A percentile compares a stretch with the other conserved stretches of the same genome.
Conservation (phyloP, 2,888 invertebrate species). For the Epirrita christyi region DNA sequence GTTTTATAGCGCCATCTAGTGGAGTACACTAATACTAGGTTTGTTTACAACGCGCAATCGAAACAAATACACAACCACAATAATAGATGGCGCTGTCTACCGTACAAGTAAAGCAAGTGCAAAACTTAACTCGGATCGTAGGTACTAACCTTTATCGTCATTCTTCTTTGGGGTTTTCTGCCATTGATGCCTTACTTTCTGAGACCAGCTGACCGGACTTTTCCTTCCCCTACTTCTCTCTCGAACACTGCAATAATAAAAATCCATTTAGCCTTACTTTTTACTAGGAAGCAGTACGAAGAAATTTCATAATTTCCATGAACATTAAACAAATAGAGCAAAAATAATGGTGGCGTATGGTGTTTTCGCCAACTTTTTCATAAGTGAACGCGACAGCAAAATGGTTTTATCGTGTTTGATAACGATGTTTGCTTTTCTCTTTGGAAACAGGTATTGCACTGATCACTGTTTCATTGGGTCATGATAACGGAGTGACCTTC, state of each 20-base stretch:
- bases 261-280: slow-evolving; percentile 39
- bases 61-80: slow-evolving; percentile 1
- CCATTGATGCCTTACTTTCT: slow-evolving; percentile 87
- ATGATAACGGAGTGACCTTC: slow-evolving; percentile 33
- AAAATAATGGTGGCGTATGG: slow-evolving; percentile 29
- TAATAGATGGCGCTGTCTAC: slow-evolving; percentile 21
- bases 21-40: neutral
- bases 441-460: slow-evolving; percentile 54
- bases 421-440: slow-evolving; percentile 70
- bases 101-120: neutral
- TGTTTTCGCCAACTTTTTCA: slow-evolving; percentile 39
- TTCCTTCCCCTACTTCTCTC: slow-evolving; percentile 82
- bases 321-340: neutral
- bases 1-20: slow-evolving; percentile 21
- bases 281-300: neutral
- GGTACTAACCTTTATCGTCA: slow-evolving; percentile 63
- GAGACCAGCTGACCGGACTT: slow-evolving; percentile 86
- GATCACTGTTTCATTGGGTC: slow-evolving; percentile 51
- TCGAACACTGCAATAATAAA: slow-evolving; percentile 76
- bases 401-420: slow-evolving; percentile 58
- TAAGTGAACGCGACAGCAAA: slow-evolving; percentile 50
- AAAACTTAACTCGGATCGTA: neutral
- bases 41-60: slow-evolving; percentile 1
- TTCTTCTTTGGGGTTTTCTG: slow-evolving; percentile 79
- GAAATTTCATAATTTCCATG: neutral